Evolutionary conservation across 2,888 invertebrate species (phyloP), one percentile per base, ranked within the genome.

Genomic region (Dynastes grantii): DNA sequence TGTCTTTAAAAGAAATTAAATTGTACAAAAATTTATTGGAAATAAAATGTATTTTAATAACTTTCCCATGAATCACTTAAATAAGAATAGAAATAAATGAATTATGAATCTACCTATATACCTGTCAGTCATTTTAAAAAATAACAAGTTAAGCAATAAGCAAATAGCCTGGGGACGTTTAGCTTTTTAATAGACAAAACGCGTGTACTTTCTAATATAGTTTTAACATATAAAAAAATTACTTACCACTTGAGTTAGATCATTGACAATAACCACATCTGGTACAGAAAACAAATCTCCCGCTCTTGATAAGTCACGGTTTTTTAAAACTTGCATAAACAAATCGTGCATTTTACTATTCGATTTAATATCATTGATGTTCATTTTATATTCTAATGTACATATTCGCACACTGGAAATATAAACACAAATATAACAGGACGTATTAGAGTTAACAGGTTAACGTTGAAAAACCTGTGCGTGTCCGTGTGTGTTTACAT

Each of bases 271-370:
- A 82, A 95, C 94, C 79, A 93, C 92, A 90, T 98, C 97, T 65
- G 95, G 93, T 81, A 98, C 93, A 11, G 95, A 94, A 89, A 98
- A 98, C 82, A 98, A 92, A 89, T 97, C 97, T 40, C 97, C 97
- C 84, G 97, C 97, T 88, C 95, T 90, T 75, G 97, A 97, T 80
- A 98, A 91, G 90, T 98, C 97, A 88, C 96, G 93, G 88, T 96
- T 95, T 86, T 94, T 95, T 83, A 98, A 91, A 82, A 98, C 97
- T 91, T 96, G 95, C 87, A 95, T 95, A 87, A 98, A 95, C 86
- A 98, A 91, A 89, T 96, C 96, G 90, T 97, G 97, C 97, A 97
- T 97, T 87, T 90, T 93, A 86, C 83, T 84, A 76, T 58, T 58
- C 27, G 75, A 73, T 68, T 77, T 80, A 58, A 58, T 79, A 16